Conservation (phyloP, 2,113 vertebrate species). For the Dipodomys ordii region DNA sequence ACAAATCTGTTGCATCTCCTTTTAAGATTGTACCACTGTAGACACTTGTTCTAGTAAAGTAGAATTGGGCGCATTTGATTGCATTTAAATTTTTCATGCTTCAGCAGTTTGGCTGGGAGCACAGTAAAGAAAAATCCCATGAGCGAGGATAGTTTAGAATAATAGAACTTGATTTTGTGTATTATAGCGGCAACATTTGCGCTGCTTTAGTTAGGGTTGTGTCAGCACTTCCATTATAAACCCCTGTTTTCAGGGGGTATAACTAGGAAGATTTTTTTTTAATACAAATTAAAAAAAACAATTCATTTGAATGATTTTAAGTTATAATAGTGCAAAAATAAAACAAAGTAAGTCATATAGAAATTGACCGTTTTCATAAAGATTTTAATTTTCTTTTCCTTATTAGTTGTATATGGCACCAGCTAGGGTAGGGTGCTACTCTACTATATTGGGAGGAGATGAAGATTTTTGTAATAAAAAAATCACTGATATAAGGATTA, state of each 20-base stretch:
- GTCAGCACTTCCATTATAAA: conserved; percentile 88
- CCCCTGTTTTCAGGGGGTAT: conserved; percentile 90
- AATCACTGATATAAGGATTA: conserved; percentile 51
- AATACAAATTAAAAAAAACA: conserved; percentile 84
- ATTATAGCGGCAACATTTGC: conserved; percentile 92
- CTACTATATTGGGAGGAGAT: background rate
- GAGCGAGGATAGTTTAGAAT: conserved; percentile 99
- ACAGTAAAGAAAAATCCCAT: conserved; percentile 97
- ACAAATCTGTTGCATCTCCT: conserved; percentile 94
- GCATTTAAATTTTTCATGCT: conserved; percentile 95
- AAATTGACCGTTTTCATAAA: conserved; percentile 80
- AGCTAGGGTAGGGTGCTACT: conserved; percentile 45
- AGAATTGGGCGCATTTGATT: conserved; percentile 94
- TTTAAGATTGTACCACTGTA: conserved; percentile 97
- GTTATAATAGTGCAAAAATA: conserved; percentile 85
- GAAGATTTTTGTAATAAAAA: conserved; percentile 39
- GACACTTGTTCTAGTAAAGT: conserved; percentile 98
- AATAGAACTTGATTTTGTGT: conserved; percentile 99
- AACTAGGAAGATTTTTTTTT: conserved; percentile 87
- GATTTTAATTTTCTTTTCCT: conserved; percentile 61
- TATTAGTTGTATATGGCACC: conserved; percentile 38
- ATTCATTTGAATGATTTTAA: conserved; percentile 86
- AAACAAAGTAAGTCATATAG: conserved; percentile 82
- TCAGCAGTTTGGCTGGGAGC: conserved; percentile 98
- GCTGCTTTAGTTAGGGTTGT: conserved; percentile 90